Evolutionary conservation across 2,113 vertebrate species (phyloP).

Genomic region (Gymnocephalus cernua): DNA sequence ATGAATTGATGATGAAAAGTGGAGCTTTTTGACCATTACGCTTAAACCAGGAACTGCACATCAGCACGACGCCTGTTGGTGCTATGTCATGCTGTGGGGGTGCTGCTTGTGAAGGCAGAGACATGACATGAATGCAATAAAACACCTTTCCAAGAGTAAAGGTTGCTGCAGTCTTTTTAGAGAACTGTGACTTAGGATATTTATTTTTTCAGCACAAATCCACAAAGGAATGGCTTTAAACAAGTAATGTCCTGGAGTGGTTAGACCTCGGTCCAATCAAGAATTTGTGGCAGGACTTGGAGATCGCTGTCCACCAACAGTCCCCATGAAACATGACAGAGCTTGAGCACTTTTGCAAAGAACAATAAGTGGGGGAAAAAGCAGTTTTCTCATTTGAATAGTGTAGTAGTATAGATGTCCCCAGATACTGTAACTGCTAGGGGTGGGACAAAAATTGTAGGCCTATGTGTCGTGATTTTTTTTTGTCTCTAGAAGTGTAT

Average conservation of each 20-base stretch:
- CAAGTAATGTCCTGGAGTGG: slow-evolving; percentile 3
- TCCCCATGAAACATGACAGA: not conserved
- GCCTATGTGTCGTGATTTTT: too few relatives aligned
- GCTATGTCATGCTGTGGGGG: not conserved
- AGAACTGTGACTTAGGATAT: not conserved
- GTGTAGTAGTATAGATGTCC: not conserved
- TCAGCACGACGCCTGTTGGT: not conserved
- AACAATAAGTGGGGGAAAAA: not conserved
- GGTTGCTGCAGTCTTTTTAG: not conserved
- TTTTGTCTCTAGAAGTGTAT: too few relatives aligned
- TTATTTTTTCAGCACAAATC: not conserved
- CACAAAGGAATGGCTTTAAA: slow-evolving; percentile 14
- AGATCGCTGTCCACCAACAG: not conserved
- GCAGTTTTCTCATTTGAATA: not conserved
- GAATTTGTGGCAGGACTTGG: not conserved
- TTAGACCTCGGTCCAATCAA: not conserved
- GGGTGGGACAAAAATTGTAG: too few relatives aligned
- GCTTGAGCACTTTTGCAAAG: not conserved
- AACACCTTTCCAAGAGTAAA: not conserved
- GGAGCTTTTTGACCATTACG: not conserved
- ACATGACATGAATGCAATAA: not conserved
- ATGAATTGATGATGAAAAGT: not conserved
- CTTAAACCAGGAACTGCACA: not conserved
- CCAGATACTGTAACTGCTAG: not conserved
- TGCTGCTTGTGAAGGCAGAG: not conserved